Evolutionary conservation across 1,140 invertebrate species (phyloP), one percentile per base, ranked within the genome.

Genomic region (Eriosoma lanigerum): DNA sequence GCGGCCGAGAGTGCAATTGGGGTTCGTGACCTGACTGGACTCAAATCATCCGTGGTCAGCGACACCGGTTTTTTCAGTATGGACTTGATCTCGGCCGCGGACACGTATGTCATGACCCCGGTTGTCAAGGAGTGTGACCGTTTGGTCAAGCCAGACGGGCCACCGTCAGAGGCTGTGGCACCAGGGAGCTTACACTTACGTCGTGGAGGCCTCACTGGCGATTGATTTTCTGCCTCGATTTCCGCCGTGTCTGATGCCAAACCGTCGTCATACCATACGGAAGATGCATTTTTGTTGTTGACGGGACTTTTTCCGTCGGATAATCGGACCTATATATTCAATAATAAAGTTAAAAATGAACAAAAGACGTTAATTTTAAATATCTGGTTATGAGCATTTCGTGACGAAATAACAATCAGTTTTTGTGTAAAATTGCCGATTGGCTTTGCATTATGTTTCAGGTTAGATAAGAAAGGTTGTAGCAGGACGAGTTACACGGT

Each of bases 21-120:
- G 12, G 56, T 46, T 44, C 60, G 10, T 3, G 68, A 29, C n/a
- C 72, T 48, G 38, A 62, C 76, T 9, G 64, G 76, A 52, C 76
- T 70, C 38, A 81, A 15, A 15, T 46, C 81, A n/a, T 72, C 81
- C 66, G 78, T 72, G 46, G 81, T 73, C 24, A 73, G 19, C 12
- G 68, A 72, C 21, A 48, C n/a, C 84, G 90, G 89, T 84, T 92
- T 91, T 85, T 92, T 92, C 81, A 92, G 85, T 83, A 92, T 92
- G 26, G 91, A 92, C 85, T 91, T 92, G 84, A 84, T 84, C 56
- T 83, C 83, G 19, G 81, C 62, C 0, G 81, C 62, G 0, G 81
- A 73, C 1, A 81, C 46, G 17, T 81, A 70, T 9, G 83, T 21
- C 15, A 29, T 50, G 48, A 46, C 54, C 24, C 58, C 38, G 0